Evolutionary conservation across 2,888 invertebrate genomes (phyloP).

Genomic region (Urechis unicinctus): DNA sequence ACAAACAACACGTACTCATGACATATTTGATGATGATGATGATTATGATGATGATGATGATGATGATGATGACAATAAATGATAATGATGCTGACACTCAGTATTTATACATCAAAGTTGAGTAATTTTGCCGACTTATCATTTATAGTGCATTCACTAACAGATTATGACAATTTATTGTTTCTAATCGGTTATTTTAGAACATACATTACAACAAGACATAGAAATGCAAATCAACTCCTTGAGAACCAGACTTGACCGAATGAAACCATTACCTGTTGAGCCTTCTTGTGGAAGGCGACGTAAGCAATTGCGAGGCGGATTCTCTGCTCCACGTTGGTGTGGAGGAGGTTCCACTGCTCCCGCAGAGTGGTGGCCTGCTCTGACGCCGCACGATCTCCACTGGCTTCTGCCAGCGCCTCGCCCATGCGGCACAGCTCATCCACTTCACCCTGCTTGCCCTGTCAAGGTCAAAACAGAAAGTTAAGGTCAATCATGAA

Average conservation of each 20-base stretch:
- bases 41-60: too few relatives aligned
- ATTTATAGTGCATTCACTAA: too few relatives aligned
- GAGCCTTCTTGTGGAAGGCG: constrained; percentile 66
- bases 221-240: neutral
- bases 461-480: too few relatives aligned
- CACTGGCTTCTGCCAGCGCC: constrained; percentile 48
- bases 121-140: too few relatives aligned
- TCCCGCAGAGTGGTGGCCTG: constrained; percentile 39
- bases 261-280: constrained; percentile 54
- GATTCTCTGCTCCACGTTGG: constrained; percentile 54
- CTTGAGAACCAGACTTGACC: too few relatives aligned
- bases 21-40: too few relatives aligned
- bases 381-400: constrained; percentile 28
- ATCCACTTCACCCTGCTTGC: constrained; percentile 57
- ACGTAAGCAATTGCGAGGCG: constrained; percentile 64
- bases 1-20: neutral
- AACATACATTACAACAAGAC: neutral
- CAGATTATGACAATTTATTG: too few relatives aligned
- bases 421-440: constrained; percentile 61
- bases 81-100: too few relatives aligned
- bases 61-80: too few relatives aligned
- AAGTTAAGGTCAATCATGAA: too few relatives aligned
- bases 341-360: constrained; percentile 46
- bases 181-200: too few relatives aligned
- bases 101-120: too few relatives aligned